A percentile compares a stretch with the other conserved stretches of the same genome.
phyloP scores from a whole-genome alignment of 2,797 vertebrate species.

The Lutjanus campechanus region DNA sequence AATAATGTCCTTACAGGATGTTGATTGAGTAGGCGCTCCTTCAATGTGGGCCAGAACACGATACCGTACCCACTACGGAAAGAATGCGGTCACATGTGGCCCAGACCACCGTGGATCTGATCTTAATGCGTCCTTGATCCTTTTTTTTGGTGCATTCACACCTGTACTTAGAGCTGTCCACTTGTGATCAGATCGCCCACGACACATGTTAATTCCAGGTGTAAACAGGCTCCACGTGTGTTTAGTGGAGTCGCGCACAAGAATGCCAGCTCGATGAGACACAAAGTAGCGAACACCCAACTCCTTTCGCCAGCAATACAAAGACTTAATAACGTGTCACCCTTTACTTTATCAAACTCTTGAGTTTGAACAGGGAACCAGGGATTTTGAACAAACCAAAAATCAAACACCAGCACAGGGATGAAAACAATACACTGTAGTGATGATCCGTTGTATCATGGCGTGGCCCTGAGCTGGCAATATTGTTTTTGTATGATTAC shows the following conservation, averaged over 20 bases:
- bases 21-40: too few species aligned
- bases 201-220: too few species aligned
- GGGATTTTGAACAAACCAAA: slow-evolving; percentile 80
- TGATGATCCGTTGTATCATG: slow-evolving; percentile 53
- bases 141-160: too few species aligned
- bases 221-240: background rate
- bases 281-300: slow-evolving; percentile 46
- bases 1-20: too few species aligned
- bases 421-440: slow-evolving; percentile 74
- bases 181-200: too few species aligned
- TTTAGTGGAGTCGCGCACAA: slow-evolving; percentile 47
- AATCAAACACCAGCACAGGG: slow-evolving; percentile 84
- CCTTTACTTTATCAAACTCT: slow-evolving; percentile 53
- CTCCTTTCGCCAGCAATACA: slow-evolving; percentile 79
- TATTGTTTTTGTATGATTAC: slow-evolving; percentile 64
- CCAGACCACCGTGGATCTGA: too few species aligned
- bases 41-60: too few species aligned
- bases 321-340: slow-evolving; percentile 42
- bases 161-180: too few species aligned
- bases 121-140: too few species aligned
- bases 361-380: slow-evolving; percentile 59
- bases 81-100: too few species aligned
- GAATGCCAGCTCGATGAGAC: slow-evolving; percentile 53
- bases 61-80: too few species aligned
- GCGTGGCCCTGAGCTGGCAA: slow-evolving; percentile 68